Evolutionary conservation across 1,140 invertebrate genomes (phyloP), one percentile per base, ranked within the genome.

Genomic region (Neodiprion fabricii): DNA sequence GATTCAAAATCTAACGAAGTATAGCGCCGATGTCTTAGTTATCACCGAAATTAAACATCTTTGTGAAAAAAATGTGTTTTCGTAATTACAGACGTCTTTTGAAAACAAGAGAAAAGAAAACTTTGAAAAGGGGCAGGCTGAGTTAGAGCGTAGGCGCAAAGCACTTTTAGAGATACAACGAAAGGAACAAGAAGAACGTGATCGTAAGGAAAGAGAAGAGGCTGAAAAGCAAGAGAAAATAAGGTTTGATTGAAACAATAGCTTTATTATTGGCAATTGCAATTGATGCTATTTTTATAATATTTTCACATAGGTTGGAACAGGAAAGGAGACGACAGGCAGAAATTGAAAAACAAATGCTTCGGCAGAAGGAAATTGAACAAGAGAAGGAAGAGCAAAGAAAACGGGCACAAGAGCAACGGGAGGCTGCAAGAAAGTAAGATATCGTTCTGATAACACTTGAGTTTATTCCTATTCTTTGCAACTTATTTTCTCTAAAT

Each of bases 81-180:
- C 48, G 47, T 40, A 72, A 50, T 85, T 86, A 48, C 84, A 93
- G 94, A 86, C 93, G 72, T 96, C 97, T 1, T 99, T 99, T 88
- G 98, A 99, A 87, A 98, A 99, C 86, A 96, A 97, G 85, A 90
- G 98, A 23, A 95, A 97, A 86, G 97, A 99, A 87, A 99, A 99
- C 88, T 98, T 97, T 89, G 98, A 98, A 74, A 97, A 98, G 84
- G 98, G 98, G 1, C 97, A 99, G 85, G 98, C 98, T 0, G 98
- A 99, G 89, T 88, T 99, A 67, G 98, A 99, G 83, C 90, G 96
- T 75, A 89, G 98, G 73, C 89, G 98, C 50, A 96, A 97, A 83
- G 91, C 97, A 50, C 85, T 99, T 2, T 87, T 95, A 74, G 94
- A 97, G 83, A 93, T 94, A 74, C 96, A 98, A 85, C 90, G 95